Conservation (phyloP, 2,113 vertebrate genomes). For the Lycaon pictus region DNA sequence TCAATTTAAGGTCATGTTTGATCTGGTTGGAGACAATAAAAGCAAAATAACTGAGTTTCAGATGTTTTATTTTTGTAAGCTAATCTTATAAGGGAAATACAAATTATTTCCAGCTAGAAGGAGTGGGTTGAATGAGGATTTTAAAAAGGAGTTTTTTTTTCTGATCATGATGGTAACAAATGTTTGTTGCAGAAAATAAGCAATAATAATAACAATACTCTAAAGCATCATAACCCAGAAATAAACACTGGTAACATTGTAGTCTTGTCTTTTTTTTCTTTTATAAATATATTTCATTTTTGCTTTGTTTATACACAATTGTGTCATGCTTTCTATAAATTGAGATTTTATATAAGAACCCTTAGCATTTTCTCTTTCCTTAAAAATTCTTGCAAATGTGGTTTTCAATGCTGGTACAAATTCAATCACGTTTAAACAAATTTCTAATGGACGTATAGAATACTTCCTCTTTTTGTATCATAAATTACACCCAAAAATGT, state of each 20-base stretch:
- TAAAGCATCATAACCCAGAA: neutral
- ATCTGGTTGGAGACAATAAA: neutral
- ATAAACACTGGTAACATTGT: neutral
- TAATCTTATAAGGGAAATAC: neutral
- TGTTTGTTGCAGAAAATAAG: neutral
- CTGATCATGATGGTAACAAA: neutral
- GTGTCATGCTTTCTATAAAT: neutral
- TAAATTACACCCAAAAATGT: neutral
- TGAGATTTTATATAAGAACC: neutral
- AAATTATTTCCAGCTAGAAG: neutral
- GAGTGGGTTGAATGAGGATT: neutral
- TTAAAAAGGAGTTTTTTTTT: neutral
- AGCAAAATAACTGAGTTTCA: neutral
- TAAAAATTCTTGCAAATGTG: neutral
- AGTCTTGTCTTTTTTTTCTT: neutral
- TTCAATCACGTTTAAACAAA: neutral
- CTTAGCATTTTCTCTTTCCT: neutral
- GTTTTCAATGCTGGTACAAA: neutral
- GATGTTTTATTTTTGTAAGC: neutral
- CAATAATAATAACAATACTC: neutral
- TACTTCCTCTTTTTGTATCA: neutral
- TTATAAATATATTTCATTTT: slow-evolving; percentile 1
- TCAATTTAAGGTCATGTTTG: neutral
- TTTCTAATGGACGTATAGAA: neutral
- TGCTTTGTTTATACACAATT: neutral